Percentiles rank a stretch among this genome's conserved stretches.
These are phyloP conservation scores for Orthosia cruda DNA, from an alignment of 2,888 invertebrate genomes.

Conservation along the genomic window DNA sequence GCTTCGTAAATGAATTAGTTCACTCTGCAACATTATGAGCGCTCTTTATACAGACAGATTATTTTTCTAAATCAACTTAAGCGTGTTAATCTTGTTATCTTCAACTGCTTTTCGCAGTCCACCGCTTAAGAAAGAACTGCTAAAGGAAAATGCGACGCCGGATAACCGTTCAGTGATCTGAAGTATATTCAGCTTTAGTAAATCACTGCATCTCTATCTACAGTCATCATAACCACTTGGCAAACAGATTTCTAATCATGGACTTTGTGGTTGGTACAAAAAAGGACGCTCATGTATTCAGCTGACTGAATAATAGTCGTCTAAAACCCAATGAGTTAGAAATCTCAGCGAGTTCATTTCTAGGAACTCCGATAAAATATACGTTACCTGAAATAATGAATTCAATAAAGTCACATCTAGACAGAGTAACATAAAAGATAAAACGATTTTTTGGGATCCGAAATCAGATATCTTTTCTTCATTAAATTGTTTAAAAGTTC, in stretches of 20 bases:
- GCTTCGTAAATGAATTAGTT: constrained; percentile 15
- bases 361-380: neutral
- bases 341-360: neutral
- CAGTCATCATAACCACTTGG: neutral
- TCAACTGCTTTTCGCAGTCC: neutral
- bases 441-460: neutral
- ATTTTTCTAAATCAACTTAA: neutral
- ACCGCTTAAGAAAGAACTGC: neutral
- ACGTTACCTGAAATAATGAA: neutral
- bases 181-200: neutral
- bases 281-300: neutral
- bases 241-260: neutral
- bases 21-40: constrained; percentile 10
- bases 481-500: constrained; percentile 4
- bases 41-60: neutral
- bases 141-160: neutral
- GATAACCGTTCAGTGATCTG: neutral
- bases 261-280: neutral
- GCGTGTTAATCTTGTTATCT: neutral
- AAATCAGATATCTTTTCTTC: constrained; percentile 4
- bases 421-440: neutral
- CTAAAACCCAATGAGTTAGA: constrained; percentile 7
- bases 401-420: neutral
- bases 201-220: neutral
- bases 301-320: neutral